Evolutionary conservation across 2,797 vertebrate species (phyloP).

Genomic region (Macroramphosus scolopax): DNA sequence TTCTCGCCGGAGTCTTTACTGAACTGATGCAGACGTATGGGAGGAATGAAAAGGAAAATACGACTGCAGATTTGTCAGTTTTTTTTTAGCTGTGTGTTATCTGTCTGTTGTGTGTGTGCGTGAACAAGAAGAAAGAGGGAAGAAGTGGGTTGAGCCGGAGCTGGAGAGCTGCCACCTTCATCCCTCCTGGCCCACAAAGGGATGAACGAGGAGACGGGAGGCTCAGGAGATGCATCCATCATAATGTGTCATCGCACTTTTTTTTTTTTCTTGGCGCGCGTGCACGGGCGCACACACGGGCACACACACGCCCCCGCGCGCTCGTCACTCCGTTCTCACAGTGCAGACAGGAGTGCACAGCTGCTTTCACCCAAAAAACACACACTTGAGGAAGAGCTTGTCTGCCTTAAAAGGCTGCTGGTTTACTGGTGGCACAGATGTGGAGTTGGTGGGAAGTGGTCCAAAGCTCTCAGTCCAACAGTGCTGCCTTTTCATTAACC

Average conservation of each 20-base stretch:
- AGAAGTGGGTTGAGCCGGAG: conserved; percentile 30
- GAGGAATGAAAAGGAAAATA: conserved; percentile 44
- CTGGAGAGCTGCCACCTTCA: conserved; percentile 61
- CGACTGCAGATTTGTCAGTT: conserved; percentile 44
- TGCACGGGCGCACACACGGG: conserved; percentile 7
- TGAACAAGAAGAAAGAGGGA: conserved; percentile 1
- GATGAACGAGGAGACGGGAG: conserved; percentile 56
- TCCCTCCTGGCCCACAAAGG: conserved; percentile 45
- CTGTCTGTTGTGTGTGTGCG: conserved; percentile 23
- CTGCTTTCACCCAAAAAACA: neutral
- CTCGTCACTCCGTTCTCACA: neutral
- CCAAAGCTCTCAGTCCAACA: conserved; percentile 12
- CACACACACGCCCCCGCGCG: conserved; percentile 1
- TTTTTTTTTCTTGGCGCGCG: conserved; percentile 31
- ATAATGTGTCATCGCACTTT: conserved; percentile 39
- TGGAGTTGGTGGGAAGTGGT: conserved; percentile 34
- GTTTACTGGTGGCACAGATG: conserved; percentile 2
- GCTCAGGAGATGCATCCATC: conserved; percentile 61
- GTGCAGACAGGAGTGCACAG: conserved; percentile 10
- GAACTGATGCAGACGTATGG: conserved; percentile 29
- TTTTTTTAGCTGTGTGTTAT: conserved; percentile 56
- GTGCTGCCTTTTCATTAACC: conserved; percentile 57
- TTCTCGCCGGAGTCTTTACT: conserved; percentile 24
- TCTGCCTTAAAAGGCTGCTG: neutral
- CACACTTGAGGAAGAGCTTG: conserved; percentile 1